Conservation (phyloP, 2,797 vertebrate genomes). For the Helarctos malayanus region DNA sequence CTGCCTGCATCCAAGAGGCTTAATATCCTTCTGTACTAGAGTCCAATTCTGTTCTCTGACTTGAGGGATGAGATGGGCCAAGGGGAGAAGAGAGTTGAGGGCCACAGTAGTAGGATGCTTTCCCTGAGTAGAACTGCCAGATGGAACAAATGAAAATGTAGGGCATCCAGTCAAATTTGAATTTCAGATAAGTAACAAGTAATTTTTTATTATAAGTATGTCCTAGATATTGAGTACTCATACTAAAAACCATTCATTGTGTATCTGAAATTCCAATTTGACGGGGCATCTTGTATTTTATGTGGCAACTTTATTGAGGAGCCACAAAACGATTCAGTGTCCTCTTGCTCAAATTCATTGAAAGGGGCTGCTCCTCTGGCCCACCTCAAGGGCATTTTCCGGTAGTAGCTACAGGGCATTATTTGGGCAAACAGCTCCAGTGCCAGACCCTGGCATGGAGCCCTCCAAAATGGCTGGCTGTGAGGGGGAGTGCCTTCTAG, state of each 20-base stretch:
- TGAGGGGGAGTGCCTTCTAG: rapidly evolving
- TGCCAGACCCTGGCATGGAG: background rate
- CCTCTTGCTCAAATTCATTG: background rate
- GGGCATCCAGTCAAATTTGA: background rate
- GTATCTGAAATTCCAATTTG: background rate
- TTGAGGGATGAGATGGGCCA: background rate
- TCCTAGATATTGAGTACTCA: background rate
- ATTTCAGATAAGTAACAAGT: background rate
- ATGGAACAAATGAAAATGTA: background rate
- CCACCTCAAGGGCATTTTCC: background rate
- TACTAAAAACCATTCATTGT: background rate
- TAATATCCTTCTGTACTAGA: background rate
- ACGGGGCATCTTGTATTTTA: background rate
- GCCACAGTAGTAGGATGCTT: background rate
- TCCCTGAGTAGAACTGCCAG: too few relatives aligned
- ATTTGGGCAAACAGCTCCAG: background rate
- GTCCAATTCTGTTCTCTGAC: background rate
- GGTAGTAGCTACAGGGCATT: rapidly evolving
- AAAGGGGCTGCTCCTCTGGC: background rate
- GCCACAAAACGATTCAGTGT: background rate
- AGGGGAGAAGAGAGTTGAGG: background rate
- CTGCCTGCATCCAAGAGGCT: background rate
- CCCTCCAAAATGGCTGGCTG: rapidly evolving
- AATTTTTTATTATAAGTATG: background rate
- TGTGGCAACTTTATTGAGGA: background rate